Base-by-base conservation (phyloP, 2,113 vertebrate species). In the Callionymus lyra region DNA sequence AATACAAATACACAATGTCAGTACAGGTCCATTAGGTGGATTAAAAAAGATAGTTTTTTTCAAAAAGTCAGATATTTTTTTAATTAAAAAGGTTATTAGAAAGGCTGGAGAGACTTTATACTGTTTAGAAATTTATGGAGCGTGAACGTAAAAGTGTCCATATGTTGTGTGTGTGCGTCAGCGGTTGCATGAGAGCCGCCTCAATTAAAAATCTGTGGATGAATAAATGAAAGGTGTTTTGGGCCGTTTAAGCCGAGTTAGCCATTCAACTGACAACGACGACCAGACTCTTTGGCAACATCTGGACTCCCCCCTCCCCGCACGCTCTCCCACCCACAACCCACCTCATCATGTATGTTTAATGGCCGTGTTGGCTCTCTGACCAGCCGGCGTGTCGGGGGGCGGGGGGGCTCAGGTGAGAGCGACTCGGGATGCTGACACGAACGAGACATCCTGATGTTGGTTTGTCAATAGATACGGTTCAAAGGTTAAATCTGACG, bases 141-240 rank as follows among this genome's bases (percentile, higher is more conserved):
- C n/a, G n/a, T n/a, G n/a, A n/a, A n/a, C n/a, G n/a, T n/a, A n/a
- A n/a, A n/a, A n/a, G n/a, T n/a, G n/a, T n/a, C n/a, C 34, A 36
- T 12, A 13, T 4, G n/a, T 21, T 16, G 12, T 21, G 40, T 39
- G 38, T 35, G 14, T 41, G 36, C 19, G 17, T 6, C 21, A 27
- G 27, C 0, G 35, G 6, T 33, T 56, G 59, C 40, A 14, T 54
- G 45, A 1, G 9, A 42, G 61, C 16, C 35, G 4, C 18, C 15
- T 51, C 57, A 34, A 56, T 55, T 68, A 49, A 68, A 62, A 72
- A 72, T n/a, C 60, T 59, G 50, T 6, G 48, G 52, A 67, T 74
- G 49, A 79, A 63, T 49, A 72, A 80, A 69, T 58, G 45, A 79
- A 50, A 63, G 15, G 50, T 43, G 63, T 67, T 69, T 56, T 15